A percentile compares a stretch with the other conserved stretches of the same genome.
phyloP scores from a whole-genome alignment of 2,113 vertebrate species.

The Phylloscopus whistleri region DNA sequence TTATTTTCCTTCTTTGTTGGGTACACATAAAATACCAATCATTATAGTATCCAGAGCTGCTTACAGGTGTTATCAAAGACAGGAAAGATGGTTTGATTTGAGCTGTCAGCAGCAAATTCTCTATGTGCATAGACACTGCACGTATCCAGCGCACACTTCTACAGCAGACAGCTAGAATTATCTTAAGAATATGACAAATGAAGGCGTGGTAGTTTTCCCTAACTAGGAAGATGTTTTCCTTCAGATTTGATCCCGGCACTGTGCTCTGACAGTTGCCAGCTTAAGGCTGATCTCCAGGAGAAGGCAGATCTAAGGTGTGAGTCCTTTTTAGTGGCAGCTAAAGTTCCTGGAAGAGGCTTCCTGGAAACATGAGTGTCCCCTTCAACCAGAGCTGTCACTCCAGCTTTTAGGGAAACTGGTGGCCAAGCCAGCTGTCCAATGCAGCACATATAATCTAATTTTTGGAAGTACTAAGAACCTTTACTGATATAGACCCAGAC shows the following conservation, averaged over 20 bases:
- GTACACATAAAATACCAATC: not conserved
- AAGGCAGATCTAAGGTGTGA: not conserved
- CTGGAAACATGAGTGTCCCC: not conserved
- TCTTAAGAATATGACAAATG: constrained; percentile 14
- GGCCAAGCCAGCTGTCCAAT: not conserved
- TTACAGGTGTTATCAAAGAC: not conserved
- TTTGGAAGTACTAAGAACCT: not conserved
- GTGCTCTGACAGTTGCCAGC: not conserved
- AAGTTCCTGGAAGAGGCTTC: not conserved
- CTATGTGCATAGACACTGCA: not conserved
- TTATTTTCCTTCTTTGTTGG: not conserved
- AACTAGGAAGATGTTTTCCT: constrained; percentile 8
- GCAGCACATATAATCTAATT: not conserved
- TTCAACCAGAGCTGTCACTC: not conserved
- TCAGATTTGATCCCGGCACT: not conserved
- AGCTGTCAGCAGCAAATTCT: constrained; percentile 34
- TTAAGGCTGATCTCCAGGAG: not conserved
- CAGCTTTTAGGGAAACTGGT: not conserved
- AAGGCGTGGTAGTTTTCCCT: not conserved
- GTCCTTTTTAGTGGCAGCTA: not conserved
- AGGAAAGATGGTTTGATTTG: not conserved
- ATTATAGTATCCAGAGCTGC: not conserved
- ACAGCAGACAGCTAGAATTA: constrained; percentile 1
- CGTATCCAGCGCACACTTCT: not conserved
- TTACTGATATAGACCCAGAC: not conserved